A percentile compares a stretch with the other conserved stretches of the same genome.
Evolutionary conservation across 2,888 invertebrate genomes (phyloP).

Genomic region (Andrena haemorrhoa): DNA sequence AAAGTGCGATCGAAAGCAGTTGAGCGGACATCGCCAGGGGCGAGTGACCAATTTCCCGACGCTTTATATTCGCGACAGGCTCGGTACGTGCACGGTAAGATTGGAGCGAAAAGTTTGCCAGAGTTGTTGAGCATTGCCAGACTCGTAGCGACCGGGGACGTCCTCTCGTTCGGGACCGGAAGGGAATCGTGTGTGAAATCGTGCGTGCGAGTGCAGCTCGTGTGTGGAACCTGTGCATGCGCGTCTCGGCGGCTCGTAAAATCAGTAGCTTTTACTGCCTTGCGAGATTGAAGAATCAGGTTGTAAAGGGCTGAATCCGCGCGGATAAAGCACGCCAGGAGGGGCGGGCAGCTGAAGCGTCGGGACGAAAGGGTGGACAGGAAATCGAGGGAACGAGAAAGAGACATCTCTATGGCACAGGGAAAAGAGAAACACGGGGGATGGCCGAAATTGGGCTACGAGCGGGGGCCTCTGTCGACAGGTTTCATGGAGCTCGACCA

Average conservation of each 20-base stretch:
- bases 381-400: not conserved
- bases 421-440: constrained; percentile 1
- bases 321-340: constrained; percentile 55
- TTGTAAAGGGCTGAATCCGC: constrained; percentile 75
- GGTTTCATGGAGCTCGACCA: constrained; percentile 67
- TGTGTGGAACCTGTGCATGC: constrained; percentile 24
- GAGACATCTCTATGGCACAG: constrained; percentile 10
- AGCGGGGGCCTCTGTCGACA: constrained; percentile 44
- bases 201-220: constrained; percentile 21
- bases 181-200: constrained; percentile 44
- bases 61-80: constrained; percentile 78
- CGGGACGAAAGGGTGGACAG: constrained; percentile 30
- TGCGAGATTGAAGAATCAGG: constrained; percentile 79
- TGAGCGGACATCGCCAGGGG: constrained; percentile 26
- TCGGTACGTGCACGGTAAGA: constrained; percentile 48
- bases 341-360: constrained; percentile 43
- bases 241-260: constrained; percentile 73
- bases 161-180: constrained; percentile 16
- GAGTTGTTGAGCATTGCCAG: constrained; percentile 56
- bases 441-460: constrained; percentile 43
- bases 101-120: constrained; percentile 59
- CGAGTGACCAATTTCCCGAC: constrained; percentile 48
- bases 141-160: constrained; percentile 16
- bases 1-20: constrained; percentile 3
- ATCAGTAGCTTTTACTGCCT: constrained; percentile 78